These are phyloP conservation scores for Myanophis thanlyinensis DNA, from an alignment of 2,113 vertebrate genomes.

Conservation along the genomic window DNA sequence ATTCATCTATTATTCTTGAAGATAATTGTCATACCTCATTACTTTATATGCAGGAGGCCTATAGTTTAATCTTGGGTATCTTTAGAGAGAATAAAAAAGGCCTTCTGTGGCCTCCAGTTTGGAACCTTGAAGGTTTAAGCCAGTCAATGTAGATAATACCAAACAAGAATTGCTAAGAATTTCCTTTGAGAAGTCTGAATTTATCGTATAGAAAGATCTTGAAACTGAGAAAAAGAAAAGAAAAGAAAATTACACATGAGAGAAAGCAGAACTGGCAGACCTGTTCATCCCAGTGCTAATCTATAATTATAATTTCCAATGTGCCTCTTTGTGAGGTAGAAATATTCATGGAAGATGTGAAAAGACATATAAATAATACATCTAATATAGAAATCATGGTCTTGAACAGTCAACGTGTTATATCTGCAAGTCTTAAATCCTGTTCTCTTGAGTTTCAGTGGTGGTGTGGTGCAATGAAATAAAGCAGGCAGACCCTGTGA, in stretches of 20 bases:
- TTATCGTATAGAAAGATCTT: neutral
- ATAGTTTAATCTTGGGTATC: neutral
- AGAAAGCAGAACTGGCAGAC: neutral
- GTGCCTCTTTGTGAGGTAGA: neutral
- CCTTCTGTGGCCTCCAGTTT: neutral
- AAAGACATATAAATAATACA: neutral
- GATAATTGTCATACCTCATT: neutral
- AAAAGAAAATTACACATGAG: neutral
- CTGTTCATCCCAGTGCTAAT: neutral
- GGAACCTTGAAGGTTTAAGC: neutral
- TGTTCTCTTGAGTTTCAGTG: neutral
- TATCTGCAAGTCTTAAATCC: neutral
- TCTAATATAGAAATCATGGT: neutral
- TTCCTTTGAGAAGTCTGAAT: neutral
- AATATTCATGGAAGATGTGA: neutral
- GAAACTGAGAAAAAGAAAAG: neutral
- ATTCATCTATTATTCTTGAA: neutral
- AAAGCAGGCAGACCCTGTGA: neutral
- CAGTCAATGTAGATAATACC: neutral
- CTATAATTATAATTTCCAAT: neutral
- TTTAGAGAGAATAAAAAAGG: neutral
- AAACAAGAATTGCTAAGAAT: neutral
- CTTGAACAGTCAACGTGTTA: neutral
- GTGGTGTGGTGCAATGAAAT: too few relatives aligned
- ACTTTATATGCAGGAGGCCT: neutral